Percentiles rank a stretch among this genome's conserved stretches.
phyloP scores from a whole-genome alignment of 1,140 invertebrate species.

The Drosophila prosaltans region DNA sequence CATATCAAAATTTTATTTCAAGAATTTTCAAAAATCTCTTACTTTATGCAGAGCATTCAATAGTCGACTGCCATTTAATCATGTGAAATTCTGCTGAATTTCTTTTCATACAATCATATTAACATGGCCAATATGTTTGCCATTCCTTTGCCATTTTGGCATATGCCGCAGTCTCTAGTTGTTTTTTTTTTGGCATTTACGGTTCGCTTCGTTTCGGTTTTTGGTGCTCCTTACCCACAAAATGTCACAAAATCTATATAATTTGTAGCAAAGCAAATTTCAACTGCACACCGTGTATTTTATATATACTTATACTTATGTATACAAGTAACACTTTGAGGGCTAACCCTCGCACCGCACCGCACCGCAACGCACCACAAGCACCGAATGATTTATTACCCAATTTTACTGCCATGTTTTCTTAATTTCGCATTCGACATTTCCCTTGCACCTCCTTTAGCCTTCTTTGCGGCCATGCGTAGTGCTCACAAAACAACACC shows the following conservation, averaged over 20 bases:
- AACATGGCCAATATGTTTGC: conserved; percentile 45
- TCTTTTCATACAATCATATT: neutral
- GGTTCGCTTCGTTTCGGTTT: neutral
- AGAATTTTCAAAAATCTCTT: too few relatives aligned
- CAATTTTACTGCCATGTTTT: conserved; percentile 82
- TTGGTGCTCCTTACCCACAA: neutral
- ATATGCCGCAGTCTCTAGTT: conserved; percentile 42
- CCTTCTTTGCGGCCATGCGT: conserved; percentile 64
- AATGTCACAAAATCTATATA: conserved; percentile 66
- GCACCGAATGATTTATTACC: conserved; percentile 71
- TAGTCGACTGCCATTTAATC: neutral
- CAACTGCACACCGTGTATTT: conserved; percentile 35
- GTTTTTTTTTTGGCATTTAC: neutral
- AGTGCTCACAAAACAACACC: conserved; percentile 16
- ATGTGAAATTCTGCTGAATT: neutral
- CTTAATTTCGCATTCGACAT: conserved; percentile 82
- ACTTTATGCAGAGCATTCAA: too few relatives aligned
- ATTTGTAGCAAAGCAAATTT: conserved; percentile 76
- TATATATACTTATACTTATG: conserved; percentile 39
- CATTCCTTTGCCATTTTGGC: conserved; percentile 34
- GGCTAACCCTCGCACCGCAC: conserved; percentile 2
- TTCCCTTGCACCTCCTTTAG: conserved; percentile 67
- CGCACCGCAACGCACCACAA: neutral
- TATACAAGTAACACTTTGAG: conserved; percentile 70
- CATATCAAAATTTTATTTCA: too few relatives aligned